phyloP scores from a whole-genome alignment of 2,113 vertebrate genomes.

The Hemibagrus wyckioides region DNA sequence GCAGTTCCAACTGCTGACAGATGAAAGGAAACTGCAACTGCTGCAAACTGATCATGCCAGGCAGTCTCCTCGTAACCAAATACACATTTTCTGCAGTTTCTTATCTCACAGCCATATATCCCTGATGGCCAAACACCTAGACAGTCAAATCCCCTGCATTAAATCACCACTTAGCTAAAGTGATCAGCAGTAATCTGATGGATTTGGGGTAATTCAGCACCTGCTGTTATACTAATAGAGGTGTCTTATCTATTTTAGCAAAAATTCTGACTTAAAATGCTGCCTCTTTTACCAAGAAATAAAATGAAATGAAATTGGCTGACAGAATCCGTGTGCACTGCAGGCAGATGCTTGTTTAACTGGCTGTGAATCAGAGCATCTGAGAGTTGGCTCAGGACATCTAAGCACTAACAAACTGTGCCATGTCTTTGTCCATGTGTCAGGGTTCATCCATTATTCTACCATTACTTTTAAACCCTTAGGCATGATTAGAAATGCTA shows the following conservation, averaged over 20 bases:
- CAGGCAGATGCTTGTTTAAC: background rate
- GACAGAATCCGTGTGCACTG: background rate
- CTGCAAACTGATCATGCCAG: slow-evolving; percentile 26
- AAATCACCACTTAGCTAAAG: background rate
- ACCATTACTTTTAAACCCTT: background rate
- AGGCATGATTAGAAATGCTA: slow-evolving; percentile 10
- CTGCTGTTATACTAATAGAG: background rate
- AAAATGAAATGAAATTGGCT: background rate
- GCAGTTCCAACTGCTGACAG: slow-evolving; percentile 19
- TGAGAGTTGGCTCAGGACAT: background rate
- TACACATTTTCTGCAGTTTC: slow-evolving; percentile 38
- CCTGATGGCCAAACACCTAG: background rate
- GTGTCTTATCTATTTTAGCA: background rate
- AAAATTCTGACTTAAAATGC: background rate
- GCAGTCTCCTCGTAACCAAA: slow-evolving; percentile 39
- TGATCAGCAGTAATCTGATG: background rate
- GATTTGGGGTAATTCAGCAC: background rate
- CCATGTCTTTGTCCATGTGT: slow-evolving; percentile 3
- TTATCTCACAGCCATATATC: background rate
- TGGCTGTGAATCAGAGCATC: background rate
- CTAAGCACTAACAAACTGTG: slow-evolving; percentile 4
- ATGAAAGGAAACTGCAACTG: slow-evolving; percentile 31
- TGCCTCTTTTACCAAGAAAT: background rate
- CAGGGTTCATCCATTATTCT: background rate
- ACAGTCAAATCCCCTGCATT: background rate